A percentile compares a stretch with the other conserved stretches of the same genome.
phyloP scores from a whole-genome alignment of 2,888 invertebrate species.

The Patella ulyssiponensis region DNA sequence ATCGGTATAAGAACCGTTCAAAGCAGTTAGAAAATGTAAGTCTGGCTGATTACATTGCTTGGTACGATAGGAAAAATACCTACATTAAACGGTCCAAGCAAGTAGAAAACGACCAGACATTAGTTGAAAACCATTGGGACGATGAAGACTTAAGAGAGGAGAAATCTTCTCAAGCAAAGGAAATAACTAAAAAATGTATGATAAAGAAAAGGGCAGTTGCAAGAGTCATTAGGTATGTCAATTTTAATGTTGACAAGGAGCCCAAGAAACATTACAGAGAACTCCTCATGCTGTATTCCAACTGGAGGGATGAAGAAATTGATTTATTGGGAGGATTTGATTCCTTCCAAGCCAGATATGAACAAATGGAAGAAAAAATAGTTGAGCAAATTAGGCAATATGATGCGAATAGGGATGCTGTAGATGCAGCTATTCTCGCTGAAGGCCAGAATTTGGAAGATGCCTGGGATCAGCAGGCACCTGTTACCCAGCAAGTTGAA shows the following conservation, averaged over 20 bases:
- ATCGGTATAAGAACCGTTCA: conserved; percentile 40
- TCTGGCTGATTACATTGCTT: conserved; percentile 40
- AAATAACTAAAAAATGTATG: conserved; percentile 15
- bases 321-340: conserved; percentile 20
- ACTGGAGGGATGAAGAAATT: conserved; percentile 56
- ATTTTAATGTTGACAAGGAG: conserved; percentile 44
- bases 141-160: conserved; percentile 20
- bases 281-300: conserved; percentile 45
- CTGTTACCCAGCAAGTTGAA: conserved; percentile 1
- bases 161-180: conserved; percentile 30
- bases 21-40: conserved; percentile 23
- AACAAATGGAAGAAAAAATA: conserved; percentile 17
- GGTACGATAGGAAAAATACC: conserved; percentile 21
- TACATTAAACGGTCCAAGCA: neutral
- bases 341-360: neutral
- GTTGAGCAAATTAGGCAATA: conserved; percentile 22
- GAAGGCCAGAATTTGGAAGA: conserved; percentile 29
- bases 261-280: conserved; percentile 54
- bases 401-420: conserved; percentile 33
- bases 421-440: conserved; percentile 30
- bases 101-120: neutral
- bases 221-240: conserved; percentile 38
- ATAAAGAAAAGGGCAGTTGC: conserved; percentile 10
- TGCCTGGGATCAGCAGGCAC: conserved; percentile 35
- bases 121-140: neutral